Evolutionary conservation across 2,113 vertebrate species (phyloP).

Genomic region (Pterocles gutturalis): DNA sequence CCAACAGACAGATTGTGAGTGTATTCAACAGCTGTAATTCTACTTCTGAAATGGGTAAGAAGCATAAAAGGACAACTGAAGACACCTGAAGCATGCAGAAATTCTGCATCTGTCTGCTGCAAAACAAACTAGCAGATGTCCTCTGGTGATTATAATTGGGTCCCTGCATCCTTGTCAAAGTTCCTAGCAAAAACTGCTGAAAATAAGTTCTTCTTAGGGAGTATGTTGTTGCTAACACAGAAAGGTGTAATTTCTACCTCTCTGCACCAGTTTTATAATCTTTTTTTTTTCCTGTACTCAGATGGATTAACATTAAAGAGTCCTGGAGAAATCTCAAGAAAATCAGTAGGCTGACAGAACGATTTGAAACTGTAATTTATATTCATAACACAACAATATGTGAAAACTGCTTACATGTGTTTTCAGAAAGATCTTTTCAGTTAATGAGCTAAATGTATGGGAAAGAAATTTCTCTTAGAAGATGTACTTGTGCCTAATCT

Average conservation of each 20-base stretch:
- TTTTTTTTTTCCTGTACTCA: not conserved
- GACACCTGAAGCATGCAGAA: slow-evolving; percentile 11
- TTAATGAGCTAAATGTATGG: not conserved
- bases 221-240: not conserved
- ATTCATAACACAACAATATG: not conserved
- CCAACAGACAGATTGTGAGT: not conserved
- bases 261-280: not conserved
- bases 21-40: not conserved
- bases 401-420: not conserved
- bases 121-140: not conserved
- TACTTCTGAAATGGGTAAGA: not conserved
- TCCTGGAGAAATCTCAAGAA: not conserved
- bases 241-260: not conserved
- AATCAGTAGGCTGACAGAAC: not conserved
- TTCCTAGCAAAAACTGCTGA: not conserved
- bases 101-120: not conserved
- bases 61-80: not conserved
- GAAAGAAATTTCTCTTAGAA: not conserved
- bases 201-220: not conserved
- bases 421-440: not conserved
- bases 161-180: not conserved
- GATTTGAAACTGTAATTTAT: not conserved
- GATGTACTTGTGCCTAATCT: not conserved
- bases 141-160: not conserved
- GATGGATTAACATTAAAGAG: not conserved